These are phyloP conservation scores for Drosophila quasianomalipes DNA, from an alignment of 2,888 invertebrate genomes.

Conservation along the genomic window DNA sequence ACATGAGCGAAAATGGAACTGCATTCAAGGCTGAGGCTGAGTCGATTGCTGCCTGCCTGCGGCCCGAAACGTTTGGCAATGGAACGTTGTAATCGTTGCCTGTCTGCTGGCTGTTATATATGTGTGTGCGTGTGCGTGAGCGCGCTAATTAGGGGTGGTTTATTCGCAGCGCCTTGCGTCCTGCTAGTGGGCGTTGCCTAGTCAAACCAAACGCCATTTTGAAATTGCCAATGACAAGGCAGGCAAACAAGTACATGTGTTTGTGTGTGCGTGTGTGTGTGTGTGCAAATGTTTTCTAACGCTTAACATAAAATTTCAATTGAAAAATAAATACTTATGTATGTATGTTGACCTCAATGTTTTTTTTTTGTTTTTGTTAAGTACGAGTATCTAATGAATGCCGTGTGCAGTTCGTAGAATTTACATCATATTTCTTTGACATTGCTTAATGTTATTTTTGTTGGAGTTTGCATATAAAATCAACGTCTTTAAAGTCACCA, in stretches of 20 bases:
- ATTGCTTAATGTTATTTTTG: constrained; percentile 60
- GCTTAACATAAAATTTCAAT: constrained; percentile 41
- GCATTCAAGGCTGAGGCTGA: constrained; percentile 52
- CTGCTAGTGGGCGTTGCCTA: constrained; percentile 61
- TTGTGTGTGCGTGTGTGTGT: not conserved
- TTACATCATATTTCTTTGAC: constrained; percentile 73
- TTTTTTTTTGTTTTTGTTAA: not conserved
- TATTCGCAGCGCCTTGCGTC: constrained; percentile 60
- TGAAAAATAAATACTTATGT: constrained; percentile 22
- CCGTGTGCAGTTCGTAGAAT: constrained; percentile 65
- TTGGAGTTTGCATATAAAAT: constrained; percentile 53
- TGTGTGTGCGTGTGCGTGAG: constrained; percentile 32
- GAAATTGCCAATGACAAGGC: constrained; percentile 39
- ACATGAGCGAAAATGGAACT: constrained; percentile 47
- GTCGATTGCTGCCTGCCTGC: constrained; percentile 14
- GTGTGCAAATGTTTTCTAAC: constrained; percentile 32
- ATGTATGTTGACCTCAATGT: constrained; percentile 63
- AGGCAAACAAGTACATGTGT: constrained; percentile 1
- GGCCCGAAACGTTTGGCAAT: constrained; percentile 50
- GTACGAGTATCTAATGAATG: constrained; percentile 65
- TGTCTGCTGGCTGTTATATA: not conserved
- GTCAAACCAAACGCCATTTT: constrained; percentile 77
- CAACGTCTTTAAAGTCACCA: constrained; percentile 55
- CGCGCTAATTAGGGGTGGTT: constrained; percentile 73
- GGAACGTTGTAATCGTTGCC: constrained; percentile 26